These are phyloP conservation scores for Proisotoma minuta DNA, from an alignment of 2,888 invertebrate genomes.

Conservation along the genomic window DNA sequence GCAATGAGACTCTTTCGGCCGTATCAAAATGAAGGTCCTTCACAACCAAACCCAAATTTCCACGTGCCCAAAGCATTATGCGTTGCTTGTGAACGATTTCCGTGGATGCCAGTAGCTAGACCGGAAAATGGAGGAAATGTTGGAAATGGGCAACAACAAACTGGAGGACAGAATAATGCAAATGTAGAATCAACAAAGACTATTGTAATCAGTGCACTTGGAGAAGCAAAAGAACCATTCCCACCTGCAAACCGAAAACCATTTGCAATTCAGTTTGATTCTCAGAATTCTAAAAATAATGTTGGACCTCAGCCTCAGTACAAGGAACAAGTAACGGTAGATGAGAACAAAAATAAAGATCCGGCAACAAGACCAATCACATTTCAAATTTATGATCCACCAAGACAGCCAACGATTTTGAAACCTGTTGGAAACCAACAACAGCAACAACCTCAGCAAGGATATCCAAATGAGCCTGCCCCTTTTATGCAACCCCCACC, in stretches of 20 bases:
- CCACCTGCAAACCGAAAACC: constrained; percentile 31
- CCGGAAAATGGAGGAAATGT: constrained; percentile 18
- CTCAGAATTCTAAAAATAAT: constrained; percentile 30
- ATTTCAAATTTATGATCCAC: constrained; percentile 30
- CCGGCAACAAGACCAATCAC: constrained; percentile 20
- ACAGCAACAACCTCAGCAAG: constrained; percentile 13
- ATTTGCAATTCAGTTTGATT: constrained; percentile 43
- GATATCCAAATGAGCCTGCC: constrained; percentile 2
- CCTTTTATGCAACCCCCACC: constrained; percentile 13
- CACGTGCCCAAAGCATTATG: constrained; percentile 45
- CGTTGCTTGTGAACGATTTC: constrained; percentile 45
- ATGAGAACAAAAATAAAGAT: constrained; percentile 1
- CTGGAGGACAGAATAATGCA: constrained; percentile 5
- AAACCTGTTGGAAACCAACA: constrained; percentile 18
- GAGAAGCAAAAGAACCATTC: constrained; percentile 34
- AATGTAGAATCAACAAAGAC: constrained; percentile 26
- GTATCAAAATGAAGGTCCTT: constrained; percentile 10
- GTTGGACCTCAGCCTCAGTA: constrained; percentile 8
- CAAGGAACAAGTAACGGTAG: neutral
- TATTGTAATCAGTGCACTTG: constrained; percentile 37
- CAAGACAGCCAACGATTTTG: constrained; percentile 18
- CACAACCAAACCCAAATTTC: constrained; percentile 31
- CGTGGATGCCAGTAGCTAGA: constrained; percentile 47
- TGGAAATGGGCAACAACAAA: constrained; percentile 2
- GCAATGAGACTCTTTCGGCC: constrained; percentile 29